Evolutionary conservation across 1,140 invertebrate genomes (phyloP), one percentile per base, ranked within the genome.

Genomic region (Pseudomyrmex cubaensis): DNA sequence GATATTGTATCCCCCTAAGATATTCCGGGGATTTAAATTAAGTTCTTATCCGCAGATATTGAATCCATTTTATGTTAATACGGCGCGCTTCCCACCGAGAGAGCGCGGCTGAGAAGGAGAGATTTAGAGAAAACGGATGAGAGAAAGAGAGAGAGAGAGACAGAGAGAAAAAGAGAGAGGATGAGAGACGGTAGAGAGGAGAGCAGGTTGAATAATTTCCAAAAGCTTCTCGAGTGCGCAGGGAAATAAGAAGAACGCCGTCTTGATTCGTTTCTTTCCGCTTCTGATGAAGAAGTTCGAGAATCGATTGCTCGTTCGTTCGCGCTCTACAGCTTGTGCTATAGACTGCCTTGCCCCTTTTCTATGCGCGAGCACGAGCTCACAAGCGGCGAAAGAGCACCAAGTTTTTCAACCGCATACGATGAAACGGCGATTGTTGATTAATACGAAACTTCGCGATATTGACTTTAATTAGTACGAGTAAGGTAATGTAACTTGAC

Each of bases 51-150:
- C 89, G 64, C 50, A 83, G 89, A 92, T 92, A 92, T 92, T 91
- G 90, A 92, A 90, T 92, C 90, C 84, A 89, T 86, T 92, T 92
- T 92, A 93, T 92, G 90, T 91, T 92, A 92, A 93, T 92, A 70
- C 62, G 83, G 80, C 62, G 56, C 85, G 85, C 85, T 90, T 85
- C 73, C 74, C 44, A 67, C 59, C 63, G 66, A 83, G 72, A 25
- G 50, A 46, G 46, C 46, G 25, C 48, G 50, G 35, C 82, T 48
- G 61, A 17, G 48, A 17, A 15, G 77, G 82, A 61, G 50, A 69
- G 74, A 78, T 66, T 25, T 3, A 50, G 61, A 7, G 46, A 52
- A 20, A 35, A 35, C 35, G 52, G 7, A 15, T 8, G 25, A 46
- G n/a, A 2, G 12, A 73, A 12, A 25, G 13, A 2, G 1, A 9